Evolutionary conservation across 2,888 invertebrate species (phyloP).

Genomic region (Ashinkailepas kermadecensis): DNA sequence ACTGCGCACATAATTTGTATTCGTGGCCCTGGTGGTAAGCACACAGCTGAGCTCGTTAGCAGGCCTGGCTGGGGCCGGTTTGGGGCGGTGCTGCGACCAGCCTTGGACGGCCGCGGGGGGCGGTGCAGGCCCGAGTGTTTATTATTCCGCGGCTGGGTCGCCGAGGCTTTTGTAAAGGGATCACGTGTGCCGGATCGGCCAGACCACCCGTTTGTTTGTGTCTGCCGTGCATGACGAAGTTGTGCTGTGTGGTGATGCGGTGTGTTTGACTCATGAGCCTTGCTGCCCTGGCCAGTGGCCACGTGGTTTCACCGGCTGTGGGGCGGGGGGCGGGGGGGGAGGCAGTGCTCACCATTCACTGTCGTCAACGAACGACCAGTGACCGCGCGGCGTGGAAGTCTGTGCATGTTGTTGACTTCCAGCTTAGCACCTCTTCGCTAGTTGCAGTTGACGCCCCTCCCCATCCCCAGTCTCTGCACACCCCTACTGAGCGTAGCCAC

Average conservation of each 20-base stretch:
- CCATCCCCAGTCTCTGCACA: no score
- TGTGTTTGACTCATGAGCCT: no score
- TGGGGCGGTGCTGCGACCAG: background rate
- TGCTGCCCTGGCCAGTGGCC: no score
- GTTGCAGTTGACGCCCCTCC: no score
- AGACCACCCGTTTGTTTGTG: background rate
- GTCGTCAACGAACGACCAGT: no score
- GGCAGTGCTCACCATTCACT: background rate
- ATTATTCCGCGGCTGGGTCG: background rate
- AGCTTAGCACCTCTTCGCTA: no score
- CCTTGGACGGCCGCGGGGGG: background rate
- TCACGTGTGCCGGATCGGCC: background rate
- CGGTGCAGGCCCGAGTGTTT: background rate
- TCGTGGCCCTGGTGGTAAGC: background rate
- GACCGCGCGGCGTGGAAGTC: no score
- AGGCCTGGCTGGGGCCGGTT: no score
- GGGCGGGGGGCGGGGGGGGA: background rate
- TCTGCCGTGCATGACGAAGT: background rate
- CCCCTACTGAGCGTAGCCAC: no score
- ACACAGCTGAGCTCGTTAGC: no score
- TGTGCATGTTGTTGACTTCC: no score
- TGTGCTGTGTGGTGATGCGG: no score
- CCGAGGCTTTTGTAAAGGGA: background rate
- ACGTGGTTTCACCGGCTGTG: background rate
- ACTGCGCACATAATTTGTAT: background rate